phyloP scores from a whole-genome alignment of 2,888 invertebrate species.

The Tolmerus cingulatus region DNA sequence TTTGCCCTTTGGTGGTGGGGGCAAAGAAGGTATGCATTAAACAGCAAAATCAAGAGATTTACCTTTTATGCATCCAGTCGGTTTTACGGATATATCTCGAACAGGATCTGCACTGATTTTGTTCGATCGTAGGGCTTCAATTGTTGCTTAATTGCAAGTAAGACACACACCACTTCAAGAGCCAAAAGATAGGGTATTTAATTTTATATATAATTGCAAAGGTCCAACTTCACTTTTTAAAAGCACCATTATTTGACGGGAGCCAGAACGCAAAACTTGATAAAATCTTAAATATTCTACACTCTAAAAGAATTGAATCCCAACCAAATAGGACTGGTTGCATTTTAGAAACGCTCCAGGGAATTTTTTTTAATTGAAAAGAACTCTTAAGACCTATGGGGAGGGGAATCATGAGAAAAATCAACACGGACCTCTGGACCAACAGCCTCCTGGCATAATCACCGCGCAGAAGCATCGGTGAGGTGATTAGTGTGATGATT shows the following conservation, averaged over 20 bases:
- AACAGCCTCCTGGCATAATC: neutral
- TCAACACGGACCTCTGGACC: neutral
- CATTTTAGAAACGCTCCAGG: neutral
- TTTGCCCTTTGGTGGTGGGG: neutral
- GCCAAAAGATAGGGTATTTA: neutral
- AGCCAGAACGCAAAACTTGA: neutral
- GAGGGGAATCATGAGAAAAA: neutral
- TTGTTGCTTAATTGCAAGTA: neutral
- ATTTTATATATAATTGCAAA: neutral
- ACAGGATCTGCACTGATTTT: slow-evolving; percentile 19
- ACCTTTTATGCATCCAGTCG: neutral
- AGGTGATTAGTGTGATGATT: neutral
- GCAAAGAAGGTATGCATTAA: slow-evolving; percentile 7
- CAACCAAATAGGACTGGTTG: neutral
- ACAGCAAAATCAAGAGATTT: slow-evolving; percentile 12
- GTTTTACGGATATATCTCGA: neutral
- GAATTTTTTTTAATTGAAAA: neutral
- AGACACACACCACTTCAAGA: neutral
- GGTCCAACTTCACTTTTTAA: neutral
- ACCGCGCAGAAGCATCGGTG: neutral
- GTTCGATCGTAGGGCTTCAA: neutral
- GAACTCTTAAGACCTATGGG: neutral
- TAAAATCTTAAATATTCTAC: neutral
- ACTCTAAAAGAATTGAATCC: neutral
- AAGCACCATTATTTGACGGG: neutral